Conservation (phyloP, 64 coral and sea anemone genomes). For the Stichodactyla helianthus region DNA sequence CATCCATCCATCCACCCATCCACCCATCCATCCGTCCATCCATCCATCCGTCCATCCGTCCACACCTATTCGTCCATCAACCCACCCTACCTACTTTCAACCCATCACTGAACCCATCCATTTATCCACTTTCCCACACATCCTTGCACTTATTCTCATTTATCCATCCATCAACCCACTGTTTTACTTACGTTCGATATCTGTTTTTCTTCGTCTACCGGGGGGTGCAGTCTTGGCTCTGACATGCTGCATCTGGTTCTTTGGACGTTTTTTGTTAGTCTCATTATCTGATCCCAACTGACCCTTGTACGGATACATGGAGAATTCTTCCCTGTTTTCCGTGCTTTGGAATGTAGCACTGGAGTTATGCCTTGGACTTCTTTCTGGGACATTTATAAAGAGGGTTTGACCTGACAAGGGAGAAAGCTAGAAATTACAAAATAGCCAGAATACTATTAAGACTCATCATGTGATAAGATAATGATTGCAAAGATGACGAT, state of each 20-base stretch:
- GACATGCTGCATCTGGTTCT: background rate
- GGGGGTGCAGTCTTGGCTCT: conserved; percentile 25
- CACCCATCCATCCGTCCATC: too few species aligned
- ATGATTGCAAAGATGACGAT: too few species aligned
- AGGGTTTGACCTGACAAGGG: conserved; percentile 27
- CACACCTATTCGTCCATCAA: too few species aligned
- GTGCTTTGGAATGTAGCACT: conserved; percentile 33
- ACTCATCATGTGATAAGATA: too few species aligned
- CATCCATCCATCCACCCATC: too few species aligned
- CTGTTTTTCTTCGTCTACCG: background rate
- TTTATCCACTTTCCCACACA: background rate
- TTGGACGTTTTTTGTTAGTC: background rate
- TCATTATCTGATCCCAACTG: background rate
- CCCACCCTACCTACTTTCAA: background rate
- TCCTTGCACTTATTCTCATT: background rate
- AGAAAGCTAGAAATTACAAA: background rate
- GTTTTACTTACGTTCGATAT: background rate
- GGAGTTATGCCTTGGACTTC: conserved; percentile 32
- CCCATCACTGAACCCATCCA: background rate
- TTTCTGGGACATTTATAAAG: conserved; percentile 23
- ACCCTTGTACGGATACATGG: conserved; percentile 58
- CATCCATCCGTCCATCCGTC: too few species aligned
- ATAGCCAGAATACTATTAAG: background rate
- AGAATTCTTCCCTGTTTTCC: conserved; percentile 38
- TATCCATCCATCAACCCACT: background rate